phyloP scores from a whole-genome alignment of 1,140 invertebrate species.

The Drosophila guanche region DNA sequence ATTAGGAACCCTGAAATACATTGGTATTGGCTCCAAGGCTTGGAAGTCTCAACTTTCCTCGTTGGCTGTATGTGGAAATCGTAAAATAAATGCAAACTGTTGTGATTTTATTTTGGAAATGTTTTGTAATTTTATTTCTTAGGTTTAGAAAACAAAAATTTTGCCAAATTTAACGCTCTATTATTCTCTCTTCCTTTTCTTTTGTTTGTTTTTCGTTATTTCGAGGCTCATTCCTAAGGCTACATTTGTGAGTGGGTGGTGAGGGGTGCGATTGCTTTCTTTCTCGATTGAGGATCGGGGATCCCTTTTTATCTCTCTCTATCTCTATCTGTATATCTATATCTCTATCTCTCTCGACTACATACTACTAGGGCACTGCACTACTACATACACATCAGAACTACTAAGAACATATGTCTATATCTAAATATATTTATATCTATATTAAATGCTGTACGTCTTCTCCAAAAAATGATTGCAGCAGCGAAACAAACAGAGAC shows the following conservation, averaged over 20 bases:
- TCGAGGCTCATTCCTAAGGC: slow-evolving; percentile 45
- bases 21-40: too few species aligned
- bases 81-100: background rate
- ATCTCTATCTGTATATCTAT: background rate
- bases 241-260: slow-evolving; percentile 13
- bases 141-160: slow-evolving; percentile 42
- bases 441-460: background rate
- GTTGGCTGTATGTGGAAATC: background rate
- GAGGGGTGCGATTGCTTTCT: background rate
- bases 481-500: too few species aligned
- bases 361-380: slow-evolving; percentile 52
- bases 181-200: slow-evolving; percentile 13
- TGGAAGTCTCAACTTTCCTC: background rate
- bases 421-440: slow-evolving; percentile 2
- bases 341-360: slow-evolving; percentile 12
- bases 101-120: slow-evolving; percentile 21
- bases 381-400: slow-evolving; percentile 33
- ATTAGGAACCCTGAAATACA: too few species aligned
- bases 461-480: too few species aligned
- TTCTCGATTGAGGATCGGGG: slow-evolving; percentile 7
- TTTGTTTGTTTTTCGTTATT: slow-evolving; percentile 1
- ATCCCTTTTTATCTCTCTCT: background rate
- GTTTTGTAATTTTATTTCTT: slow-evolving; percentile 39
- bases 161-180: slow-evolving; percentile 39
- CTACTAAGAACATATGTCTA: slow-evolving; percentile 16